Evolutionary conservation across 1,140 invertebrate species (phyloP).

Genomic region (Achroia grisella): DNA sequence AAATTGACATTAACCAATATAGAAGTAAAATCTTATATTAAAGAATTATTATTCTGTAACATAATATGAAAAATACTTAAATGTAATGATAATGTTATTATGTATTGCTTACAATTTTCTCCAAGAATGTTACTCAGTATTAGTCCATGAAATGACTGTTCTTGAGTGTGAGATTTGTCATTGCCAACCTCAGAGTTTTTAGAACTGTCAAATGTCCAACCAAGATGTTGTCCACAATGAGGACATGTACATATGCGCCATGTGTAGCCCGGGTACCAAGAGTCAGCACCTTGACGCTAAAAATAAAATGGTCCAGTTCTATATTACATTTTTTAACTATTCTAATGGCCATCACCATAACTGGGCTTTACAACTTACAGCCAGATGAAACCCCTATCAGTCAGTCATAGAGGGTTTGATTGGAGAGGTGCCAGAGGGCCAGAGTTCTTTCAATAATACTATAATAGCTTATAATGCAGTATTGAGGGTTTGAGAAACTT

Average conservation of each 20-base stretch:
- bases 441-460: too few relatives aligned
- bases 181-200: slow-evolving; percentile 17
- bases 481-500: too few relatives aligned
- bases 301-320: background rate
- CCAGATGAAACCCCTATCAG: too few relatives aligned
- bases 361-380: too few relatives aligned
- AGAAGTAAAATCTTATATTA: too few relatives aligned
- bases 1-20: too few relatives aligned
- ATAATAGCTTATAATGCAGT: too few relatives aligned
- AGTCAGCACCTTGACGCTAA: slow-evolving; percentile 62
- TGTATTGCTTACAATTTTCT: slow-evolving; percentile 72
- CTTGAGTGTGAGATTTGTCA: slow-evolving; percentile 12
- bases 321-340: too few relatives aligned
- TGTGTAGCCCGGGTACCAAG: slow-evolving; percentile 68
- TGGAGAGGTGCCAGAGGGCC: too few relatives aligned
- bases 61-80: background rate
- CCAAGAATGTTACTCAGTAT: slow-evolving; percentile 62
- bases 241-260: slow-evolving; percentile 68
- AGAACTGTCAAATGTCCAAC: slow-evolving; percentile 65
- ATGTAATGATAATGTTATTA: slow-evolving; percentile 1
- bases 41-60: too few relatives aligned
- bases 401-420: too few relatives aligned
- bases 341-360: too few relatives aligned
- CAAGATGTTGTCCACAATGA: slow-evolving; percentile 64
- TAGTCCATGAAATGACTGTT: slow-evolving; percentile 58